These are phyloP conservation scores for Arothron firmamentum DNA, from an alignment of 2,113 vertebrate species.

Conservation along the genomic window DNA sequence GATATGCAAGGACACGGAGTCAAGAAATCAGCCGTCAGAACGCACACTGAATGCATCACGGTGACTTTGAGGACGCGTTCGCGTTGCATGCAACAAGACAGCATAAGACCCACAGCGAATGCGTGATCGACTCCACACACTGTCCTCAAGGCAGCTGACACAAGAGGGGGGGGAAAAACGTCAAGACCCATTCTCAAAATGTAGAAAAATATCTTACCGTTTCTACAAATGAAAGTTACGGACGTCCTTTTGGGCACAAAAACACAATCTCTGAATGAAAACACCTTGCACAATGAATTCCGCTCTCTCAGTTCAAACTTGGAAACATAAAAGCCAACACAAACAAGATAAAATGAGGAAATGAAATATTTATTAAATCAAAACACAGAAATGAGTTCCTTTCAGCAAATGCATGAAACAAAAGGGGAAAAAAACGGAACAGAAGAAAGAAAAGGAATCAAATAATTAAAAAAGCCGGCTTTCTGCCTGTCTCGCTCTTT, in stretches of 20 bases:
- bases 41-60: conserved; percentile 51
- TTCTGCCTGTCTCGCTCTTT: conserved; percentile 79
- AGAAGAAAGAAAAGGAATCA: conserved; percentile 77
- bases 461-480: conserved; percentile 77
- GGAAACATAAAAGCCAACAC: conserved; percentile 72
- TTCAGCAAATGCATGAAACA: conserved; percentile 67
- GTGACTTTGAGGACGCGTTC: conserved; percentile 37
- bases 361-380: conserved; percentile 79
- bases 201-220: conserved; percentile 75
- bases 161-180: not conserved
- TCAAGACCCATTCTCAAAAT: conserved; percentile 24
- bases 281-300: conserved; percentile 68
- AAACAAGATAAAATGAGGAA: conserved; percentile 74
- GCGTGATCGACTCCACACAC: conserved; percentile 37
- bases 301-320: conserved; percentile 69
- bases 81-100: conserved; percentile 49
- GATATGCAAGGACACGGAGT: conserved; percentile 31
- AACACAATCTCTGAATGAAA: conserved; percentile 71
- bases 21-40: conserved; percentile 42
- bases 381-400: conserved; percentile 69
- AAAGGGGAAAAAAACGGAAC: conserved; percentile 51
- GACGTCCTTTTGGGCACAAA: conserved; percentile 70
- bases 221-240: conserved; percentile 76
- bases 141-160: conserved; percentile 24
- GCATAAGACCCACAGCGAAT: conserved; percentile 23